Evolutionary conservation across 1,140 invertebrate genomes (phyloP), one percentile per base, ranked within the genome.

Genomic region (Chironomus striatipennis): DNA sequence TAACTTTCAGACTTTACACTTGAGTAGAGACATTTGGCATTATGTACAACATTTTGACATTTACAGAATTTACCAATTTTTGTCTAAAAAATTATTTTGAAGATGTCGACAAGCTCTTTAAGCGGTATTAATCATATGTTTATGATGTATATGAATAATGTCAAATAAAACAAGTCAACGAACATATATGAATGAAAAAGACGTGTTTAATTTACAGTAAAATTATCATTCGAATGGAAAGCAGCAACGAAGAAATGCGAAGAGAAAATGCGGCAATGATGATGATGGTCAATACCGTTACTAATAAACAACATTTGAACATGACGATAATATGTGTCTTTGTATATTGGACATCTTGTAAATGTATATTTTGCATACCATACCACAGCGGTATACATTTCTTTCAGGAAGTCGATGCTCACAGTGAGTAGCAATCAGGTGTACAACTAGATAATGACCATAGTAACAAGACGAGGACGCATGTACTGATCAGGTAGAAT

Each of bases 161-260:
- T 34, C 24, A 34, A 34, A 34, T 57, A 57, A 15, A n/a, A n/a
- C 47, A 5, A 57, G 47, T 57, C 47, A 57, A n/a, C n/a, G 47
- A 57, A 57, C 47, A 57, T 15, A 47, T 47, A 57, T 57, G 47
- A 57, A 57, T n/a, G 47, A 57, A 12, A 12, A 5, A 12, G 47
- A 57, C n/a, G 47, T 57, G 47, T 57, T 57, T 57, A 57, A 57
- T 57, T 57, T 57, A 57, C 47, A 57, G 47, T 57, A 57, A 57
- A 57, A 47, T 47, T 47, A 47, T 47, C 8, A 47, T 47, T 47
- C 43, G 43, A 57, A 57, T 57, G 47, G 12, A 57, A 57, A n/a
- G 24, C 24, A 57, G 47, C 10, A 57, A 57, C 12, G 47, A 57
- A 57, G 47, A 57, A 15, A 57, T 34, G n/a, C n/a, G 24, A 34